phyloP scores from a whole-genome alignment of 2,113 vertebrate genomes.

The Vulpes lagopus region DNA sequence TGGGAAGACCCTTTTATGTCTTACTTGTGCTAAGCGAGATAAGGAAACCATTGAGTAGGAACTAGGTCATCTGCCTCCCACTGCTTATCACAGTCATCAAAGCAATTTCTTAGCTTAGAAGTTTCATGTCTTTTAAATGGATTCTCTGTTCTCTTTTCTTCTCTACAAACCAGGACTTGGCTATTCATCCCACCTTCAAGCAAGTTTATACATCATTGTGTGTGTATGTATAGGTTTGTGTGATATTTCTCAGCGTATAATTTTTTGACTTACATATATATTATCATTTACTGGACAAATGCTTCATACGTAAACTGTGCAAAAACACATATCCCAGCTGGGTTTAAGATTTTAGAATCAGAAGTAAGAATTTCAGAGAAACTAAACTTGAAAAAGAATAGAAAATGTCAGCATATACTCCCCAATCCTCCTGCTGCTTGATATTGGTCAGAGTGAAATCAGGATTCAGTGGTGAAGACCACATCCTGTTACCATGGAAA shows the following conservation, averaged over 20 bases:
- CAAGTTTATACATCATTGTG: not conserved
- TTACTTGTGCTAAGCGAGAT: constrained; percentile 9
- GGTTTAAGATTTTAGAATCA: constrained; percentile 50
- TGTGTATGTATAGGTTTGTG: not conserved
- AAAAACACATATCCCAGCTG: constrained; percentile 16
- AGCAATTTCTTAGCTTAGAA: constrained; percentile 65
- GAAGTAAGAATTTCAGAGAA: constrained; percentile 54
- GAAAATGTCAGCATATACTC: constrained; percentile 16
- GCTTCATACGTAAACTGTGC: not conserved
- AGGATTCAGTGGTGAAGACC: constrained; percentile 56
- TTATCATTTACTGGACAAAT: constrained; percentile 49
- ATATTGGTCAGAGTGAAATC: constrained; percentile 63
- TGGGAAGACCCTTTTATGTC: constrained; percentile 48
- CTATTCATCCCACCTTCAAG: not conserved
- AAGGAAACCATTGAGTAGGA: constrained; percentile 54
- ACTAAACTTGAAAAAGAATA: constrained; percentile 22
- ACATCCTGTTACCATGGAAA: constrained; percentile 76
- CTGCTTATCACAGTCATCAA: constrained; percentile 57
- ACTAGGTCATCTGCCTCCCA: constrained; percentile 61
- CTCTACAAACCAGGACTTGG: constrained; percentile 18
- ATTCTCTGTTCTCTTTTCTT: constrained; percentile 52
- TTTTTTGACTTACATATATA: not conserved
- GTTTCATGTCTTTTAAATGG: constrained; percentile 53
- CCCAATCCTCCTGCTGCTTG: not conserved
- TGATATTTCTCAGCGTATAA: not conserved